Percentiles rank a stretch among this genome's conserved stretches.
Conservation (phyloP, 1,140 invertebrate species). For the Branchinecta lynchi region DNA sequence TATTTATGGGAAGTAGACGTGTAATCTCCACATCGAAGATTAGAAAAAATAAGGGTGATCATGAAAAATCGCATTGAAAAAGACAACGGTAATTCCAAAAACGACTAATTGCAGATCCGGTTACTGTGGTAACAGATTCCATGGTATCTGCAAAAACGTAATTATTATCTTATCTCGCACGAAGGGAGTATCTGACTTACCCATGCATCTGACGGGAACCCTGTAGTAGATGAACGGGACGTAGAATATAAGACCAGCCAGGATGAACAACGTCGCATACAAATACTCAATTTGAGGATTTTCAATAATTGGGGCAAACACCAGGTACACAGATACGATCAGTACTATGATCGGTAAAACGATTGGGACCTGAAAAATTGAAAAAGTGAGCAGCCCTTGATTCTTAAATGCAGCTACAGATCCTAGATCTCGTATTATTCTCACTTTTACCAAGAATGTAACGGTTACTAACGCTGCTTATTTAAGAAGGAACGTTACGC, state of each 20-base stretch:
- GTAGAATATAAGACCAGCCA: slow-evolving; percentile 69
- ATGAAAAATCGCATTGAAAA: slow-evolving; percentile 33
- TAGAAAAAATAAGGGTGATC: no score
- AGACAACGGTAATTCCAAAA: slow-evolving; percentile 33
- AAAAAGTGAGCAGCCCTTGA: not conserved
- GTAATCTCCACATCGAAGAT: no score
- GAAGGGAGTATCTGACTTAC: slow-evolving; percentile 23
- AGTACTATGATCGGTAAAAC: slow-evolving; percentile 75
- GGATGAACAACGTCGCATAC: slow-evolving; percentile 73
- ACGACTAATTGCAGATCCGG: no score
- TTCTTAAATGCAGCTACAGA: no score
- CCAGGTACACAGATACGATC: slow-evolving; percentile 72
- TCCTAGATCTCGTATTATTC: no score
- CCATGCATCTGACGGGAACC: slow-evolving; percentile 26
- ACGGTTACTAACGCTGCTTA: no score
- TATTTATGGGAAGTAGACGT: no score
- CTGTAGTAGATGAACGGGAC: slow-evolving; percentile 37
- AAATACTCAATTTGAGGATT: slow-evolving; percentile 78
- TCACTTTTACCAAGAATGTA: no score
- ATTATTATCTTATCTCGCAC: no score
- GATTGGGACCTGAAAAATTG: slow-evolving; percentile 56
- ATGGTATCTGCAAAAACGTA: no score
- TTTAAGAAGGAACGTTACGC: no score
- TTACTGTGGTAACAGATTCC: no score
- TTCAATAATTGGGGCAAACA: slow-evolving; percentile 80